phyloP scores from a whole-genome alignment of 2,113 vertebrate genomes.

The Thymallus thymallus region DNA sequence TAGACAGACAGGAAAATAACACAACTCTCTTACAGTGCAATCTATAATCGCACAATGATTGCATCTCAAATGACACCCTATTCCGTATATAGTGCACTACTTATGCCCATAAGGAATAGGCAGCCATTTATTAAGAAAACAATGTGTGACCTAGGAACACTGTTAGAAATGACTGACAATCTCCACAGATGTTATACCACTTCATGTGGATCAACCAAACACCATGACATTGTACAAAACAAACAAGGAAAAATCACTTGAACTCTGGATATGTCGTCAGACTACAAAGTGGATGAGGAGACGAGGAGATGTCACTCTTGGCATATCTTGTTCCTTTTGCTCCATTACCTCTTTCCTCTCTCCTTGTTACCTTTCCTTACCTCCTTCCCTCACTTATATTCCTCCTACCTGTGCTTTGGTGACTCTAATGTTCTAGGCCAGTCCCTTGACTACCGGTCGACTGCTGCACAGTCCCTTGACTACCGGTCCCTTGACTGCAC shows the following conservation, averaged over 20 bases:
- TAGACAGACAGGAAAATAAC: neutral
- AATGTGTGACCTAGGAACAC: too few relatives aligned
- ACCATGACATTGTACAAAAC: conserved; percentile 53
- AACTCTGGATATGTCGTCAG: conserved; percentile 4
- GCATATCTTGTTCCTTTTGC: conserved; percentile 43
- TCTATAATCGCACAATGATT: conserved; percentile 20
- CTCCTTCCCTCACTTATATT: conserved; percentile 29
- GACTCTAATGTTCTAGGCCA: conserved; percentile 72
- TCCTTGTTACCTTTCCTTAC: conserved; percentile 5
- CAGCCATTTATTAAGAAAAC: too few relatives aligned
- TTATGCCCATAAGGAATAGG: too few relatives aligned
- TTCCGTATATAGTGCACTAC: too few relatives aligned
- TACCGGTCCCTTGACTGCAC: conserved; percentile 65
- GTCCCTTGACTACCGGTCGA: conserved; percentile 64
- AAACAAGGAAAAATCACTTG: conserved; percentile 33
- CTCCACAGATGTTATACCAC: neutral
- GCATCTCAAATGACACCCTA: too few relatives aligned
- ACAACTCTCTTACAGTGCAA: conserved; percentile 32
- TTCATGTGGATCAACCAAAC: neutral
- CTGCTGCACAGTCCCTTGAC: conserved; percentile 46
- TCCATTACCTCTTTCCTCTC: neutral
- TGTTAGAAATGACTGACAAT: too few relatives aligned
- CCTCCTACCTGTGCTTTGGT: conserved; percentile 86
- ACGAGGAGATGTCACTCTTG: conserved; percentile 11
- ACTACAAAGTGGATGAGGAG: conserved; percentile 58